Evolutionary conservation across 2,888 invertebrate species (phyloP), one percentile per base, ranked within the genome.

Genomic region (Yponomeuta cagnagella): DNA sequence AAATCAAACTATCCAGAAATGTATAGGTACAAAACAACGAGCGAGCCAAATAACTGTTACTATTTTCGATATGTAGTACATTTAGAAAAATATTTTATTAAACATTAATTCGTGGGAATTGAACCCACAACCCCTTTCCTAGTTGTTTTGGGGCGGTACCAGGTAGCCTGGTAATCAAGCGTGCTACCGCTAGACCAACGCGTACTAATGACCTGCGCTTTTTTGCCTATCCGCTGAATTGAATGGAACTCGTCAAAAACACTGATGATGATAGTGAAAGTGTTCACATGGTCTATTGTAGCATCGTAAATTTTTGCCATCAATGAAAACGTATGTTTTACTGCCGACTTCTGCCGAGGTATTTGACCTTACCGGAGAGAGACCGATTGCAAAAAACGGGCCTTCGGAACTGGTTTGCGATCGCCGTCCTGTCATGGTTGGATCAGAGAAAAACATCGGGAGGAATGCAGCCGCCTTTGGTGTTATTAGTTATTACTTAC

Each of bases 401-500:
- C 81, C 83, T 83, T 81, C 76, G 78, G 87, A 86, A 87, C 79
- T 75, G 86, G 87, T 87, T 75, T 37, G 58, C 37, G 71, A 72
- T 71, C 74, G 74, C 73, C 74, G 74, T 74, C 75, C 76, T 72
- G 75, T 43, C 37, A 9, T 15, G 67, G 33, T 6, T 31, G 33
- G 67, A 67, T n/a, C n/a, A 37, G 33, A 66, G 66, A 67, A 67
- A 67, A 67, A 67, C 67, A 67, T 12, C 8, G 43, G 15, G 33
- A 67, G 43, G 67, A 67, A 67, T 65, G 65, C 65, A 37, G 67
- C 12, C 43, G 3, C 33, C 67, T n/a, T 67, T 23, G 10, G 12
- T 30, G 23, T 23, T n/a, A 64, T 31, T 64, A 64, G 23, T 23
- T n/a, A 64, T 31, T 64, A 64, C 64, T 64, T 64, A 30, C 30